Conservation (phyloP, 2,797 vertebrate species). For the Discoglossus pictus region DNA sequence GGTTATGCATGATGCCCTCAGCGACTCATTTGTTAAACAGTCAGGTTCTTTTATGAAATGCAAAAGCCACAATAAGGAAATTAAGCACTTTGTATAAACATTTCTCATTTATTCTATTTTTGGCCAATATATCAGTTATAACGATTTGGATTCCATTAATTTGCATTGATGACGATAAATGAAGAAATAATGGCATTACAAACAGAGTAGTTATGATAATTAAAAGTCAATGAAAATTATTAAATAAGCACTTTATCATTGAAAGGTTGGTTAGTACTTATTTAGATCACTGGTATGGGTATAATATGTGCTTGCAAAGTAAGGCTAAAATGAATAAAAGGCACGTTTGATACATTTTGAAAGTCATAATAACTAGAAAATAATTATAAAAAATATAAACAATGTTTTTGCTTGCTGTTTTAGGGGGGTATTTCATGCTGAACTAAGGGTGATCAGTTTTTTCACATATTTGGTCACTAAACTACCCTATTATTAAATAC, state of each 20-base stretch:
- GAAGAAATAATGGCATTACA: constrained; percentile 22
- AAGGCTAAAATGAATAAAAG: too few relatives aligned
- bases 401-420: too few relatives aligned
- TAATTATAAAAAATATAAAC: too few relatives aligned
- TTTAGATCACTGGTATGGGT: too few relatives aligned
- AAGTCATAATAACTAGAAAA: too few relatives aligned
- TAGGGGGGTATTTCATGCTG: too few relatives aligned
- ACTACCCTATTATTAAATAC: too few relatives aligned
- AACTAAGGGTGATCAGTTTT: too few relatives aligned
- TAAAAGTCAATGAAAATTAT: constrained; percentile 34
- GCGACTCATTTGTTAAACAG: constrained; percentile 79
- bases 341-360: too few relatives aligned
- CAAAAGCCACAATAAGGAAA: constrained; percentile 62
- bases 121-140: constrained; percentile 9
- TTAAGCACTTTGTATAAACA: constrained; percentile 56
- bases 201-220: constrained; percentile 30
- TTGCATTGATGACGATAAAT: constrained; percentile 28
- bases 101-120: constrained; percentile 49
- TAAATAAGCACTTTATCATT: constrained; percentile 7
- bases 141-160: constrained; percentile 29
- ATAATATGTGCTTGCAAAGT: too few relatives aligned
- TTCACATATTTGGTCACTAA: too few relatives aligned
- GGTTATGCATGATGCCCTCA: constrained; percentile 69
- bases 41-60: constrained; percentile 67
- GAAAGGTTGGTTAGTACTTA: constrained; percentile 5